Base-by-base conservation (phyloP, 2,888 invertebrate species). In the Mesochorus sp. region DNA sequence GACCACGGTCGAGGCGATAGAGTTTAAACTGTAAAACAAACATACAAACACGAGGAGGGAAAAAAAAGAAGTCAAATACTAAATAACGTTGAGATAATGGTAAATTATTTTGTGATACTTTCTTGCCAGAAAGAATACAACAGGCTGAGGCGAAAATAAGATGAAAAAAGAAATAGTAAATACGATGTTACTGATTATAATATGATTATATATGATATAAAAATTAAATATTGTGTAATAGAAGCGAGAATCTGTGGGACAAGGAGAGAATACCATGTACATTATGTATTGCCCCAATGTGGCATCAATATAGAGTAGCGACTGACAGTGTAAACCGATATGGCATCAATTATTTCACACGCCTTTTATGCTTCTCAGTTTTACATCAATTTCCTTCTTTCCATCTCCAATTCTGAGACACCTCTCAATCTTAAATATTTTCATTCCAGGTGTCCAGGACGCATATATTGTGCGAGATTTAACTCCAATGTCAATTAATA, bases 101-200 rank as follows among this genome's bases (percentile, higher is more conserved):
- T 86, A 88, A 91, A 89, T 88, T 90, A 89, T 90, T 89, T 89
- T 91, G 89, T 90, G 90, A 90, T 90, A 90, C 89, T 89, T 89
- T 89, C 90, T 90, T 89, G 90, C 87, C 88, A 88, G 88, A 90
- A 89, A 90, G 89, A 90, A 90, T 90, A 90, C 89, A 90, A 89
- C 88, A 88, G 87, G 88, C 90, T 89, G 87, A 86, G 82, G 83
- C 85, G 83, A 84, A 85, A 88, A 85, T 83, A 85, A 73, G 68
- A 77, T 68, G 57, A 55, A 34, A 64, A 47, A 84, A 85, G 86
- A 86, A 37, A 80, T 78, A 74, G 67, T 85, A 85, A 88, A 88
- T 86, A 86, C 85, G 85, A 89, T 90, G 88, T 90, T 90, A 90
- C 85, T 86, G 84, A 89, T 71, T 71, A 88, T 87, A 87, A 85